phyloP scores from a whole-genome alignment of 2,888 invertebrate species.

The Marronus borbonicus region DNA sequence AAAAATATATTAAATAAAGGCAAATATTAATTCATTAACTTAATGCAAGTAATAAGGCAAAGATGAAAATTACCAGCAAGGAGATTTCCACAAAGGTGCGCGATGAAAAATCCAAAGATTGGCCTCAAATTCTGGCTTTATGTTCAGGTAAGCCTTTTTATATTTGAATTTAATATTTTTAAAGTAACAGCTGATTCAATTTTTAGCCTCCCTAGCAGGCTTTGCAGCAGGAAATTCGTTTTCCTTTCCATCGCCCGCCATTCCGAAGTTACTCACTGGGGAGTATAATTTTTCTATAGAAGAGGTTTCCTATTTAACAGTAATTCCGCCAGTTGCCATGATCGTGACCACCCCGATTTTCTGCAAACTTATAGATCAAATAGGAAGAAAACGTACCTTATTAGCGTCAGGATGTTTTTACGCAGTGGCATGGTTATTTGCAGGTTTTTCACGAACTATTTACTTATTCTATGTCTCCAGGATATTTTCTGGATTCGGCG shows the following conservation, averaged over 20 bases:
- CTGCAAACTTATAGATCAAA: slow-evolving; percentile 59
- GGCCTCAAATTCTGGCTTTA: slow-evolving; percentile 55
- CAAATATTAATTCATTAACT: too few relatives aligned
- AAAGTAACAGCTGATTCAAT: neutral
- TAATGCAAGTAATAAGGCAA: neutral
- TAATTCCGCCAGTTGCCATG: slow-evolving; percentile 61
- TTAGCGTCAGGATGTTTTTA: slow-evolving; percentile 61
- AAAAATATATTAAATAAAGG: too few relatives aligned
- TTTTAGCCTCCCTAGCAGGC: slow-evolving; percentile 46
- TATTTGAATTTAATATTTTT: neutral
- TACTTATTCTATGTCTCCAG: slow-evolving; percentile 62
- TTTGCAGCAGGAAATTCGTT: slow-evolving; percentile 45
- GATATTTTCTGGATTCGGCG: slow-evolving; percentile 61
- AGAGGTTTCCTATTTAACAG: slow-evolving; percentile 64
- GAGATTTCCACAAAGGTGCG: neutral
- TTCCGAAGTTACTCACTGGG: slow-evolving; percentile 50
- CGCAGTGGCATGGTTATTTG: slow-evolving; percentile 44
- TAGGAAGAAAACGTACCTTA: slow-evolving; percentile 62
- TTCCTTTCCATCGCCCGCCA: slow-evolving; percentile 52
- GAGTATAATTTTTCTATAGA: slow-evolving; percentile 61
- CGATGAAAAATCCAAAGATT: slow-evolving; percentile 47
- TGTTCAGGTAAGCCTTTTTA: slow-evolving; percentile 52
- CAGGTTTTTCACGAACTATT: slow-evolving; percentile 56
- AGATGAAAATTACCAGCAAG: neutral
- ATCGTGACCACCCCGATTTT: slow-evolving; percentile 59